Evolutionary conservation across 2,797 vertebrate genomes (phyloP), one percentile per base, ranked within the genome.

Genomic region (Acanthurus leucopareius): DNA sequence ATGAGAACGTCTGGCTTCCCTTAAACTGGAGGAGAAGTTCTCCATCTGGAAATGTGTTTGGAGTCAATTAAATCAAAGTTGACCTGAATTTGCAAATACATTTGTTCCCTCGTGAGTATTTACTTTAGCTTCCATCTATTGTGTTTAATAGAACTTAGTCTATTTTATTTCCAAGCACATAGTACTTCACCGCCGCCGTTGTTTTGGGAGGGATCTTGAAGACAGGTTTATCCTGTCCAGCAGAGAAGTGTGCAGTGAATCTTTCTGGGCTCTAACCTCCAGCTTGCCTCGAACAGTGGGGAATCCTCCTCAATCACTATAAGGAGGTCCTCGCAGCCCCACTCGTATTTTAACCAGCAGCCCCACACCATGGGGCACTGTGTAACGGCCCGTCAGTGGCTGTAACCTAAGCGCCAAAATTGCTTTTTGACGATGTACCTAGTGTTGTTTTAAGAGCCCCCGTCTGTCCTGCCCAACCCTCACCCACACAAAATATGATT

Each of bases 271-370:
- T 88, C 87, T 94, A 93, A 95, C 88, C 91, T 90, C 87, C 79
- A 88, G 89, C 88, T 84, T 86, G 93, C 92, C 95, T 95, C 75
- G 83, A 95, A 94, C 96, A 94, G 95, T 94, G 93, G 96, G 96
- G 96, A 93, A 93, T 93, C 94, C 95, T 94, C 95, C 95, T 97
- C 95, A 96, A 93, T 97, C 96, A 96, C 93, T 86, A 83, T 95
- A 95, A 96, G 93, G 86, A 95, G 93, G 92, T 95, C 93, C 92
- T 83, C 93, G 83, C 92, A 90, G 90, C 32, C 94, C 90, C 90
- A 91, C 94, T 96, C 95, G 94, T 96, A 95, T 94, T 95, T 97
- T 96, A 94, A 96, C 94, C 95, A 91, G 85, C 85, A 92, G 92
- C 92, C 95, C 91, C 87, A 88, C 92, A 38, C 88, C 94, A 94